Evolutionary conservation across 2,113 vertebrate genomes (phyloP).

Genomic region (Cheirogaleus medius): DNA sequence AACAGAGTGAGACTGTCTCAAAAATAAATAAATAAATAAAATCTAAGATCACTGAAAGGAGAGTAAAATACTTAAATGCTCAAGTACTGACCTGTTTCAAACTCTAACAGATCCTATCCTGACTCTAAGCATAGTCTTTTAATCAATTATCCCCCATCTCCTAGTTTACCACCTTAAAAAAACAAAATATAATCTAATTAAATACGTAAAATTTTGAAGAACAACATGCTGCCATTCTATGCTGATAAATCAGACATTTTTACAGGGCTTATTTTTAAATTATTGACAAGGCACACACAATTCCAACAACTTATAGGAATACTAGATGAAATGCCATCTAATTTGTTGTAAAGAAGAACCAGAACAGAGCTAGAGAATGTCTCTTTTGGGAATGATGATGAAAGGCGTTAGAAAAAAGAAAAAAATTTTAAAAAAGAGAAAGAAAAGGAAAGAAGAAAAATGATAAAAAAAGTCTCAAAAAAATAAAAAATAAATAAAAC

Average conservation of each 20-base stretch:
- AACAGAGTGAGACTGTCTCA: too few species aligned
- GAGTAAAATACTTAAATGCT: background rate
- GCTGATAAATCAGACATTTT: background rate
- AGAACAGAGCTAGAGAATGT: too few species aligned
- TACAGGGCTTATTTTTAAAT: background rate
- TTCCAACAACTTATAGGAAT: background rate
- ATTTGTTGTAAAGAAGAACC: background rate
- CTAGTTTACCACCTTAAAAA: constrained; percentile 23
- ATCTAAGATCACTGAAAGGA: background rate
- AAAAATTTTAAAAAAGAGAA: too few species aligned
- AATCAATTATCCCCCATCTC: background rate
- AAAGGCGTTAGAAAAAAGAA: too few species aligned
- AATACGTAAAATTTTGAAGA: constrained; percentile 13
- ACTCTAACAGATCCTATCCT: background rate
- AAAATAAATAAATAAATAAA: too few species aligned
- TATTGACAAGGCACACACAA: background rate
- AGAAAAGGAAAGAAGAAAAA: too few species aligned
- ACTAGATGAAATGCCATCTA: background rate
- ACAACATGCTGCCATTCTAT: constrained; percentile 4
- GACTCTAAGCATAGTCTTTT: background rate
- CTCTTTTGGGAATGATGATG: too few species aligned
- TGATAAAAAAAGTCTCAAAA: too few species aligned
- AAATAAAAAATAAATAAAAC: constrained; percentile 18
- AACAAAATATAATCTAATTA: constrained; percentile 7
- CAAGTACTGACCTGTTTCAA: background rate